A percentile compares a stretch with the other conserved stretches of the same genome.
Evolutionary conservation across 2,797 vertebrate species (phyloP).

Genomic region (Sebastes reedi): DNA sequence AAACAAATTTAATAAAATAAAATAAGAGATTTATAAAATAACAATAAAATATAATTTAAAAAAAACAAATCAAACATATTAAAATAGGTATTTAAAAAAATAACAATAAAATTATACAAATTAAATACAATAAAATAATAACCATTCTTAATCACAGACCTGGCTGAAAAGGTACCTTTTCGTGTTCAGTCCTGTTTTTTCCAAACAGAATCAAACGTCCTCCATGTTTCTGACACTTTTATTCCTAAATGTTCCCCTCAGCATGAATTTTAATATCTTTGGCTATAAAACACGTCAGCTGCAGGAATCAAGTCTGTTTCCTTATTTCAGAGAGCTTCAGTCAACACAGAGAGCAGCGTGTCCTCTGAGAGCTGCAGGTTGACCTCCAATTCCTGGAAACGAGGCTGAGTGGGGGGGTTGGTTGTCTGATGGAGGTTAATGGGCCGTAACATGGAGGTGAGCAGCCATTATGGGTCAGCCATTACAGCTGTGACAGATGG

Average conservation of each 20-base stretch:
- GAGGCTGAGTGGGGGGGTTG: background rate
- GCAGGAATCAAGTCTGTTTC: background rate
- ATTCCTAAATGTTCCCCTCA: background rate
- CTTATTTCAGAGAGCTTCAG: background rate
- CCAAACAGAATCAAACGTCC: too few relatives aligned
- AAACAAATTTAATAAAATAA: too few relatives aligned
- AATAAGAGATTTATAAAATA: too few relatives aligned
- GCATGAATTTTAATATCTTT: background rate
- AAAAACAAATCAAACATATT: too few relatives aligned
- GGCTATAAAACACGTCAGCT: background rate
- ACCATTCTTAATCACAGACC: too few relatives aligned
- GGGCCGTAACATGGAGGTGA: background rate
- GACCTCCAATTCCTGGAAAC: background rate
- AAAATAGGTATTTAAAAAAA: too few relatives aligned
- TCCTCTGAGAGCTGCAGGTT: background rate
- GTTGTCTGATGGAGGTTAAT: background rate
- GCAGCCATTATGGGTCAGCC: background rate
- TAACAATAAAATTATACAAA: too few relatives aligned
- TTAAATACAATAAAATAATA: too few relatives aligned
- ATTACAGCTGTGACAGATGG: background rate
- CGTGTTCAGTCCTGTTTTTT: too few relatives aligned
- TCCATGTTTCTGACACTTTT: background rate
- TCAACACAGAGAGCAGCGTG: background rate
- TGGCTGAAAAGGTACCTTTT: background rate
- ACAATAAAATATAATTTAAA: too few relatives aligned